phyloP scores from a whole-genome alignment of 2,797 vertebrate genomes.

The Jordanella pulchra region DNA sequence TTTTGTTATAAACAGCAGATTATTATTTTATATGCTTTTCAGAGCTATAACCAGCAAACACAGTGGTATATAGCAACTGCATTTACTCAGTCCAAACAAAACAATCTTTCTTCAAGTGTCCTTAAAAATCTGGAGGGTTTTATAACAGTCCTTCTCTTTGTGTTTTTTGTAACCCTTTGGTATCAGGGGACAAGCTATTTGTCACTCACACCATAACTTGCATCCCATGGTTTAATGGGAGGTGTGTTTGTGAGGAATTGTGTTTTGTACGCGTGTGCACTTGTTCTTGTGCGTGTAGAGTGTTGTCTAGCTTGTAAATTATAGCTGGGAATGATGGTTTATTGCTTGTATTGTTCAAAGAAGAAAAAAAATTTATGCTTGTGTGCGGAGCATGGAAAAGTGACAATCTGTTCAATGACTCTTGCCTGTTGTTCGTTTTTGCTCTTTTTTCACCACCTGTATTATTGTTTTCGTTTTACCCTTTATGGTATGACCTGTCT shows the following conservation, averaged over 20 bases:
- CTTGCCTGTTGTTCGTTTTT: constrained; percentile 39
- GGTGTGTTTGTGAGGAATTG: constrained; percentile 39
- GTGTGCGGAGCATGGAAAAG: constrained; percentile 66
- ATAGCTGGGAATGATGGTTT: constrained; percentile 52
- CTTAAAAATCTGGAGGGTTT: constrained; percentile 72
- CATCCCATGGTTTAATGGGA: constrained; percentile 51
- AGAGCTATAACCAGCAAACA: constrained; percentile 71
- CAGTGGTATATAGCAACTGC: constrained; percentile 69
- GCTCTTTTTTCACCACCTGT: constrained; percentile 13
- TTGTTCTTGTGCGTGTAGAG: constrained; percentile 19
- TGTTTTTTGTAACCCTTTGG: constrained; percentile 41
- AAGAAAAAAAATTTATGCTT: constrained; percentile 41
- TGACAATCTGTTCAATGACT: constrained; percentile 67
- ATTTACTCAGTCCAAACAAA: constrained; percentile 74
- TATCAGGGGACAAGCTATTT: constrained; percentile 53
- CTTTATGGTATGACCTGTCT: constrained; percentile 17
- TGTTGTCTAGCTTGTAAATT: constrained; percentile 56
- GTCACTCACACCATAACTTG: constrained; percentile 39
- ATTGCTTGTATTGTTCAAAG: constrained; percentile 53
- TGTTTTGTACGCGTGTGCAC: constrained; percentile 43
- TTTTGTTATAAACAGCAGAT: constrained; percentile 63
- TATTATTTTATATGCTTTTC: constrained; percentile 70
- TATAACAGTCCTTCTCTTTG: constrained; percentile 52
- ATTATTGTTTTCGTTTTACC: constrained; percentile 15
- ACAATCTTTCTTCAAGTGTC: constrained; percentile 85